Base-by-base conservation (phyloP, 2,797 vertebrate species). In the Erethizon dorsatum region DNA sequence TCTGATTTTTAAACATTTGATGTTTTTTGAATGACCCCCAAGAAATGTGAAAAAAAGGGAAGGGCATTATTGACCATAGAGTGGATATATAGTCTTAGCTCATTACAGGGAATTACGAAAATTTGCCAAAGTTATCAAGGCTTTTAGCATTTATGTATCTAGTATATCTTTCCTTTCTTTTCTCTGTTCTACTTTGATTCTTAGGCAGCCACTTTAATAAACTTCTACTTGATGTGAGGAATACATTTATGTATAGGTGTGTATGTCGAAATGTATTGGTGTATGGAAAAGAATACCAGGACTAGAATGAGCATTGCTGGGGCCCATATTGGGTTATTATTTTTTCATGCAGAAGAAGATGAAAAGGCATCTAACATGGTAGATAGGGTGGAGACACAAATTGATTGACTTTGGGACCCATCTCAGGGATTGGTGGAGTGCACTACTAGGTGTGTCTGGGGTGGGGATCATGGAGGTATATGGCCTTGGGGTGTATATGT, bases 1-100 rank as follows among this genome's bases (percentile, higher is more conserved):
- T 67, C 56, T 90, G 57, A 87, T 6, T 90, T 94, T 88, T 71
- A 26, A 86, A 78, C 2, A 79, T 83, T 77, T 83, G 54, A 59
- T 78, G 11, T 45, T 89, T 89, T 96, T 93, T 86, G 12, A 13
- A 73, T 33, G 7, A 57, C 14, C 22, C 50, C 28, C 63, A 88
- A 85, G 26, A 91, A 85, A 59, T 2, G 13, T 91, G 1, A 41
- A n/a, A 15, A 15, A 86, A 85, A 61, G 37, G 24, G 47, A 85
- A 94, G 15, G 28, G 10, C 18, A 77, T 69, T 75, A 41, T 47
- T 57, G 18, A 24, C 57, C n/a, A 41, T 15, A 88, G 37, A 83
- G 52, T 45, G 28, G 31, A 85, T 67, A 26, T 41, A 56, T 45
- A 61, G 6, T 95, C 12, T 86, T 82, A 59, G 65, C 31, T 83